Base-by-base conservation (phyloP, 2,113 vertebrate species). In the Lepidothrix coronata region DNA sequence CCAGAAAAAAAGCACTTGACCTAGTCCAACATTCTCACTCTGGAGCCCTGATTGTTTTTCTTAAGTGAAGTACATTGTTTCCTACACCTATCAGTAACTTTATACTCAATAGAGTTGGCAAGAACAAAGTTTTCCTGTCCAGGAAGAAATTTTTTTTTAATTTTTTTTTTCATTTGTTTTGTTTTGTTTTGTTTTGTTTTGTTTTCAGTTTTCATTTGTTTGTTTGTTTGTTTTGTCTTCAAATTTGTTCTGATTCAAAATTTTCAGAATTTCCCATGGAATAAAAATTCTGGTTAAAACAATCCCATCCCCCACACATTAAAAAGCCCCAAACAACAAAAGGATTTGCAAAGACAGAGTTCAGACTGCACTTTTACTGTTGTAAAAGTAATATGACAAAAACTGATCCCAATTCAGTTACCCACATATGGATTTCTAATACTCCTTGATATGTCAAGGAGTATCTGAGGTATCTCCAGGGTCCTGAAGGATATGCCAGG, bases 391-490 rank as follows among this genome's bases (percentile, higher is more conserved):
- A 21, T 14, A 19, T 8, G 41, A 30, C 12, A 59, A 9, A 41
- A 41, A 41, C 39, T 27, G 14, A 54, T 68, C 5, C 9, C 0
- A 0, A 43, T 35, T 74, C 51, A 14, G 5, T 43, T 59, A 67
- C 4, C 11, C 22, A 61, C 19, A 15, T 17, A 37, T 2, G 13
- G 27, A 44, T 89, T 75, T 82, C 48, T 88, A 72, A 72, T 37
- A 25, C 2, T 74, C 19, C 51, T 82, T 59, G 9, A 18, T 58
- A 49, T 12, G 12, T n/a, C 41, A 21, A 43, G 39, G 22, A 35
- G 8, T 9, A 8, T 25, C 18, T 92, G 33, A 8, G 3, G 0
- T 71, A 39, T 19, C 8, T 66, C 27, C 23, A 77, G n/a, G 31
- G 39, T 1, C 14, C 27, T 87, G 57, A 74, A 62, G 12, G 6